These are phyloP conservation scores for Ellobius talpinus DNA, from an alignment of 2,113 vertebrate species.

Conservation along the genomic window DNA sequence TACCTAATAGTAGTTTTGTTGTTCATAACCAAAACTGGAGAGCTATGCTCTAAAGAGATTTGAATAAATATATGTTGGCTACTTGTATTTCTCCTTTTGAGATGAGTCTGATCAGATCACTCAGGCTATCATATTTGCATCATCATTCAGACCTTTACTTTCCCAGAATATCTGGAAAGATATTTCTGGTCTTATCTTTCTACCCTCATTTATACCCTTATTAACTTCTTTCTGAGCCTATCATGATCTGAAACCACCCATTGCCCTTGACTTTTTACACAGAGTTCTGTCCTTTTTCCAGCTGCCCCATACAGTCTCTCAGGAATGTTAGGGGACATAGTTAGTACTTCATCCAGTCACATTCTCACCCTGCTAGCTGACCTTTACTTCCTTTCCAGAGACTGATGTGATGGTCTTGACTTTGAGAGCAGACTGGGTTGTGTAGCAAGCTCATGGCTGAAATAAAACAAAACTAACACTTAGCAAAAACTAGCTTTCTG, in stretches of 20 bases:
- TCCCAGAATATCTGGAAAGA: neutral
- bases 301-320: neutral
- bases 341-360: neutral
- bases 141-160: neutral
- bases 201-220: neutral
- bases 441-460: neutral
- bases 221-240: neutral
- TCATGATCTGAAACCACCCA: neutral
- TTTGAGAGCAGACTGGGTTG: neutral
- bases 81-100: neutral
- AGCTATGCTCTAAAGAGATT: neutral
- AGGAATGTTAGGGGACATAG: neutral
- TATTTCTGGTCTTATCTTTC: neutral
- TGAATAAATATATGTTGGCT: no score
- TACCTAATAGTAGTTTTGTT: neutral
- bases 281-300: neutral
- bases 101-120: neutral
- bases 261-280: neutral
- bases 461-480: neutral
- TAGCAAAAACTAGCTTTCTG: conserved; percentile 28
- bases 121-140: neutral
- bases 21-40: neutral
- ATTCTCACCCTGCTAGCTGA: neutral
- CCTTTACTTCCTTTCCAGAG: neutral
- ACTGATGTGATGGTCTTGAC: neutral